Base-by-base conservation (phyloP, 2,888 invertebrate genomes). In the Tetranychus truncatus region DNA sequence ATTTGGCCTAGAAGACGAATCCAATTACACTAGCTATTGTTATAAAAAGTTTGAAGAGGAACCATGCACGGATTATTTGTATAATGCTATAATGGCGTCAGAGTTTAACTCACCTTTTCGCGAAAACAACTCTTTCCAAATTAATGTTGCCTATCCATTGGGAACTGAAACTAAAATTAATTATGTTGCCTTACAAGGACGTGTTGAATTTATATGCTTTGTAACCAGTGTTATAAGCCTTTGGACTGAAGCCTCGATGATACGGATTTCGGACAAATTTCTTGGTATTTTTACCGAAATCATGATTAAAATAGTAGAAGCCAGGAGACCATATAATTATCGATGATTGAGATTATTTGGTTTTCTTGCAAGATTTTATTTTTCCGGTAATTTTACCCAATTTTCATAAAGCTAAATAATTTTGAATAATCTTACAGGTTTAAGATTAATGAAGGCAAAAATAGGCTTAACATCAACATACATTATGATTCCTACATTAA, bases 171-270 rank as follows among this genome's bases (percentile, higher is more conserved):
- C 69, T 18, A 20, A 1, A 5, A 21, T 69, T 24, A 21, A 6
- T 8, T 69, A 69, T 69, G 34, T 69, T 24, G 69, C n/a, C 18
- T n/a, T 69, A 20, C 69, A 69, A 69, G 4, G 4, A 21, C 3
- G 1, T 1, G 20, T 69, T 11, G 69, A 69, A 20, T 69, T 20
- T 24, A n/a, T 69, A 6, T 69, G 69, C 20, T 69, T 69, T 69
- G 69, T 69, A 24, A 24, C 69, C 20, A 69, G 69, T 21, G 34
- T 69, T 11, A 11, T 24, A 18, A 69, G 34, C 20, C 20, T 69
- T 20, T 69, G 69, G 69, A 69, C 69, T 24, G 69, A 69, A 20
- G 11, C 34, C 21, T 69, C 69, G 11, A 69, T 69, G 69, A 21
- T 69, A 5, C n/a, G 69, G 9, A 69, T 69, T 7, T 24, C 69